These are phyloP conservation scores for Phrynocephalus versicolor DNA, from an alignment of 2,113 vertebrate species.

Conservation along the genomic window DNA sequence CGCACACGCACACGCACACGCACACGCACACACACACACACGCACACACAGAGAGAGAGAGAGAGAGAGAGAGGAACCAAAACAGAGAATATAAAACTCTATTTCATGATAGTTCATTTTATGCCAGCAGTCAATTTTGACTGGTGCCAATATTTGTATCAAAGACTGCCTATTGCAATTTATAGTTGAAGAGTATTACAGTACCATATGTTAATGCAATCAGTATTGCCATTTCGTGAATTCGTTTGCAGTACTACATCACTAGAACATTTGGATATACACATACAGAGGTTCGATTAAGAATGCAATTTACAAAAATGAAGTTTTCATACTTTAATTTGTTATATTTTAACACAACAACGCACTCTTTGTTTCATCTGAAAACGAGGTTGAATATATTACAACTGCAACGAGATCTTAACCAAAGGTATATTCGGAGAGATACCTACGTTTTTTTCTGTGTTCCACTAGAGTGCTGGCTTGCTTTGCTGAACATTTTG, in stretches of 20 bases:
- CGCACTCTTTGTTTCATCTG: slow-evolving; percentile 40
- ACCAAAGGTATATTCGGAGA: not conserved
- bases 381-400: no score
- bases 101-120: slow-evolving; percentile 19
- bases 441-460: slow-evolving; percentile 89
- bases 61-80: not conserved
- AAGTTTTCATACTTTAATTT: slow-evolving; percentile 10
- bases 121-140: slow-evolving; percentile 69
- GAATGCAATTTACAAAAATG: slow-evolving; percentile 51
- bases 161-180: slow-evolving; percentile 68
- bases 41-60: no score
- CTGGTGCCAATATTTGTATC: slow-evolving; percentile 74
- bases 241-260: slow-evolving; percentile 68
- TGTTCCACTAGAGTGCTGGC: slow-evolving; percentile 88
- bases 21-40: no score
- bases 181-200: slow-evolving; percentile 65
- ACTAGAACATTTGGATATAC: slow-evolving; percentile 63
- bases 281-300: slow-evolving; percentile 50
- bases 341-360: slow-evolving; percentile 61
- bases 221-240: slow-evolving; percentile 69
- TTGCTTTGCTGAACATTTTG: slow-evolving; percentile 94
- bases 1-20: no score
- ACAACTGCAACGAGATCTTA: not conserved
- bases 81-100: slow-evolving; percentile 3
- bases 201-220: slow-evolving; percentile 75